Evolutionary conservation across 2,113 vertebrate genomes (phyloP), one percentile per base, ranked within the genome.

Genomic region (Onychostoma macrolepis): DNA sequence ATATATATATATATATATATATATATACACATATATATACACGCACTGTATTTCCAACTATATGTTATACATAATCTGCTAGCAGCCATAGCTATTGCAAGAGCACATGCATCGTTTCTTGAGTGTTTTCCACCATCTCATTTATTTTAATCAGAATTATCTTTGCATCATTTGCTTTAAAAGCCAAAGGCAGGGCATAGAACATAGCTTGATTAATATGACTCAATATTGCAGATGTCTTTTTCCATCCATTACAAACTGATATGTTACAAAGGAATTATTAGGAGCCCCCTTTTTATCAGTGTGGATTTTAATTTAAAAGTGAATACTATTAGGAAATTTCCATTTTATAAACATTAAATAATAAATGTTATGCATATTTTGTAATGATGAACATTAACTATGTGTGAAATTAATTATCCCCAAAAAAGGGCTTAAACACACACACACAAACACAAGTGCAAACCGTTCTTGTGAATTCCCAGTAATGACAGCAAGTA

Each of bases 101-200:
- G 78, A 61, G 11, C 8, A 2, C 6, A 36, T 24, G 30, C 24
- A 63, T 81, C 1, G 2, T 12, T 80, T 63, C 19, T 61, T 11
- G 24, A 36, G 9, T 41, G 53, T 24, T 80, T 80, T 43, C 33
- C 19, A 61, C 36, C 56, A 26, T 63, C 36, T 63, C 38, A 11
- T 81, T 38, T 41, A 26, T 81, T 81, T 81, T 63, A 65, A 81
- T 43, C 36, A 28, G 7, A 63, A 63, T 80, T 61, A 17, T 80
- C 30, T 80, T 26, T 80, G 38, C 38, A 15, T 75, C 38, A 75
- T 75, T 75, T 75, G 72, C 72, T 75, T 75, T 75, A 75, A 43
- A 24, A 45, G 38, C 24, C 11, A 45, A 75, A 43, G 4, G 6
- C 38, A 13, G 21, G 36, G 2, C 36, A n/a, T n/a, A 74, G 24